Evolutionary conservation across 2,888 invertebrate genomes (phyloP).

Genomic region (Lithophane socia): DNA sequence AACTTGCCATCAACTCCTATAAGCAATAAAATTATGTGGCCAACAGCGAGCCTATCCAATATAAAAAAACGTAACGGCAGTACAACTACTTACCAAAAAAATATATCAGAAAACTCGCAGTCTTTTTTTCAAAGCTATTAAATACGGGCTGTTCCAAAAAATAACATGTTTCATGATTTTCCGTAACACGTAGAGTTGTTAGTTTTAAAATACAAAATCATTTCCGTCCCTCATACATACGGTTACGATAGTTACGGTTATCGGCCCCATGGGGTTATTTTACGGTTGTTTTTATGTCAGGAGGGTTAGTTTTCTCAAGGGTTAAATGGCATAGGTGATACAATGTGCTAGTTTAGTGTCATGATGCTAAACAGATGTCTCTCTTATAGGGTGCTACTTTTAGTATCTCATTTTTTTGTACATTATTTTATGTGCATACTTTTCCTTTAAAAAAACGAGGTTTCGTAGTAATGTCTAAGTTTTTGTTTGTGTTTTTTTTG

Average conservation of each 20-base stretch:
- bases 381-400: conserved; percentile 47
- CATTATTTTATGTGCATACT: neutral
- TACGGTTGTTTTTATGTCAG: conserved; percentile 59
- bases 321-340: conserved; percentile 60
- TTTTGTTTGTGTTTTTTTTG: neutral
- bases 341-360: conserved; percentile 54
- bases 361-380: conserved; percentile 45
- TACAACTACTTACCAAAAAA: conserved; percentile 20
- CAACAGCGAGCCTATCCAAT: neutral
- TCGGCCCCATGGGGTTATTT: conserved; percentile 43
- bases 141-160: conserved; percentile 19
- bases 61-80: neutral
- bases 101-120: neutral
- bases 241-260: conserved; percentile 41
- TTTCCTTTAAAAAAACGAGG: neutral
- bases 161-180: conserved; percentile 9
- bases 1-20: neutral
- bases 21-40: neutral
- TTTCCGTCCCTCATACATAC: conserved; percentile 34
- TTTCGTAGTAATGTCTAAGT: neutral
- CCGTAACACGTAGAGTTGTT: conserved; percentile 5
- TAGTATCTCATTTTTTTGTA: conserved; percentile 22
- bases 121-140: conserved; percentile 30
- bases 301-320: conserved; percentile 55
- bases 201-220: conserved; percentile 55